Conservation (phyloP, 2,888 invertebrate species). For the Pollenia griseotomentosa region DNA sequence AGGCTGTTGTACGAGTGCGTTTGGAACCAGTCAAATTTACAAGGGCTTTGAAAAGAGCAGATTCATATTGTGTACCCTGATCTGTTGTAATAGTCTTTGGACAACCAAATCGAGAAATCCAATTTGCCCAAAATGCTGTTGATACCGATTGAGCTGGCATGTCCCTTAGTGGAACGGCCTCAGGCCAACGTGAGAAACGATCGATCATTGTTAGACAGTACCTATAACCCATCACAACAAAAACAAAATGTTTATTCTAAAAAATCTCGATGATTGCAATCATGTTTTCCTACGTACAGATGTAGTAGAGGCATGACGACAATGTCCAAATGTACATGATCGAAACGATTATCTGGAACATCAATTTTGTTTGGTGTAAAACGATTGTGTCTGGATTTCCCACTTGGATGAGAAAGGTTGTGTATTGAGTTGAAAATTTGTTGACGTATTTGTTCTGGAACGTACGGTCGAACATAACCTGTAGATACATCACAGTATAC, state of each 20-base stretch:
- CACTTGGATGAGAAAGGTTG: slow-evolving; percentile 19
- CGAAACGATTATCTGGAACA: slow-evolving; percentile 74
- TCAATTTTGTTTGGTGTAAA: slow-evolving; percentile 24
- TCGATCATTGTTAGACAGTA: slow-evolving; percentile 29
- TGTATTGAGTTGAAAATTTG: slow-evolving; percentile 30
- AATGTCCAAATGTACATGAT: slow-evolving; percentile 82
- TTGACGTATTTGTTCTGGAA: slow-evolving; percentile 46
- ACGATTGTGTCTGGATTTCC: slow-evolving; percentile 13
- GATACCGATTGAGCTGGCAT: slow-evolving; percentile 11
- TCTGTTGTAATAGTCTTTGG: slow-evolving; percentile 37
- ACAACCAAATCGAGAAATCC: slow-evolving; percentile 24
- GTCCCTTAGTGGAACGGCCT: slow-evolving; percentile 15
- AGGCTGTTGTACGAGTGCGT: slow-evolving; percentile 59
- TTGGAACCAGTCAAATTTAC: slow-evolving; percentile 48
- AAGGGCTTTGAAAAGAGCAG: slow-evolving; percentile 48
- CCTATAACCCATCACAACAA: slow-evolving; percentile 52
- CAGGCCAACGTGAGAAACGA: slow-evolving; percentile 19
- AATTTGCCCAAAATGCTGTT: slow-evolving; percentile 8
- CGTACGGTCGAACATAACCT: slow-evolving; percentile 47
- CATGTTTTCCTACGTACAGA: slow-evolving; percentile 15
- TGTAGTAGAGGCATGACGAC: slow-evolving; percentile 39
- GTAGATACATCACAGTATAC: slow-evolving; percentile 15
- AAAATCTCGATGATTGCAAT: slow-evolving; percentile 43
- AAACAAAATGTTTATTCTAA: slow-evolving; percentile 60
- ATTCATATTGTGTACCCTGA: slow-evolving; percentile 59